Evolutionary conservation across 2,113 vertebrate species (phyloP), one percentile per base, ranked within the genome.

Genomic region (Calonectris borealis): DNA sequence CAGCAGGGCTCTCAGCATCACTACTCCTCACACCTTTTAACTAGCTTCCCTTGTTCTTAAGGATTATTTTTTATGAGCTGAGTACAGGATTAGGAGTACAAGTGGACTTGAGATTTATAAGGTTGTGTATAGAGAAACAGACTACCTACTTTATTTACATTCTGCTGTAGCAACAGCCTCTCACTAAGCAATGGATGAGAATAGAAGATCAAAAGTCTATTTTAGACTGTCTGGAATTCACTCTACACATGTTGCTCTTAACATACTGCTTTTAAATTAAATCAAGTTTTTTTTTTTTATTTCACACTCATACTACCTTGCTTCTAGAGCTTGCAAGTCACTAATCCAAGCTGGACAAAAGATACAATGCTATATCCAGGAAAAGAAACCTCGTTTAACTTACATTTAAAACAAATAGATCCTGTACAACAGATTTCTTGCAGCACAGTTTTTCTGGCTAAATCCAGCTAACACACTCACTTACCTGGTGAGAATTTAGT

Each of bases 181-280:
- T 83, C 57, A 9, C 64, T 62, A 36, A 58, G 80, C 51, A 86
- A 16, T 29, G 31, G 29, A 62, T 88, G 60, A 86, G 68, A 83
- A 93, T 21, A 65, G 60, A 87, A 83, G 36, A 94, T 80, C 79
- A 90, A 90, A 89, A 94, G 19, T 44, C 88, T 88, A 29, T 73
- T 93, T 88, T 88, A 90, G 60, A 62, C 54, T 9, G n/a, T 73
- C 61, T 95, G 46, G 38, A 94, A 78, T 73, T 77, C 55, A 62
- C 11, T 83, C 16, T 77, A 32, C 62, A 90, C 86, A 54, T 77
- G 80, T 69, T 94, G 54, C 25, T 86, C 46, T 70, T 83, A 92
- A 66, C 38, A 83, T 54, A 16, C 24, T 54, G 31, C 25, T 92
- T 90, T 92, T 49, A 85, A 84, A 80, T 55, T 3, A 65, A 89